Base-by-base conservation (phyloP, 1,140 invertebrate species). In the Zaprionus africanus region DNA sequence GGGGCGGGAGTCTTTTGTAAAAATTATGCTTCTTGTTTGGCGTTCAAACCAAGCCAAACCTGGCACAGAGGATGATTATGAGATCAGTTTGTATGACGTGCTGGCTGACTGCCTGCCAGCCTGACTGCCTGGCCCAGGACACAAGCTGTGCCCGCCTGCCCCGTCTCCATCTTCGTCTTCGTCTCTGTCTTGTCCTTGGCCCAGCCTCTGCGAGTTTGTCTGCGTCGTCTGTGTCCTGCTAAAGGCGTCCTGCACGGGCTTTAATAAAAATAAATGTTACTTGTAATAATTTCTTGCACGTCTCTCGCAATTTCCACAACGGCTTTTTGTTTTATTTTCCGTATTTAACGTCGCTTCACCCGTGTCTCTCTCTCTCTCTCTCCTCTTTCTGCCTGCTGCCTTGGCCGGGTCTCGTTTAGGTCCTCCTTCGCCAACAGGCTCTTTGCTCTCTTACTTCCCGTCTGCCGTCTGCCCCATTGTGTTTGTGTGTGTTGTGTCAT, bases 191-290 rank as follows among this genome's bases (percentile, higher is more conserved):
- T 58, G 19, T 3, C 4, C 31, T 19, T 19, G 2, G 31, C 31
- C 15, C 38, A 61, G 12, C n/a, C 24, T 63, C 38, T 63, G 53
- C 46, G 31, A 34, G 9, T 11, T 11, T 57, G 19, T 59, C 15
- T 46, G 34, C 19, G 24, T 4, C 31, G 34, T 31, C n/a, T 22
- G 26, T 70, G 54, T 78, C 61, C 61, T 61, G 67, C 65, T 57
- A 63, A 60, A 34, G 65, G 65, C 63, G 34, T 61, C 64, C 68
- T 63, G 69, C 64, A 56, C 57, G 65, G 49, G 69, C 84, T 87
- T 87, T 87, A 87, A 87, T 87, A 87, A 88, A 88, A 88, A 87
- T 88, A 88, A 88, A 87, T 87, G 84, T 87, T 87, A 78, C 83
- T 83, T 80, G 73, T 87, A 77, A 86, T 86, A 87, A 86, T 86